Conservation (phyloP, 1,140 invertebrate species). For the Drosophila nannoptera region DNA sequence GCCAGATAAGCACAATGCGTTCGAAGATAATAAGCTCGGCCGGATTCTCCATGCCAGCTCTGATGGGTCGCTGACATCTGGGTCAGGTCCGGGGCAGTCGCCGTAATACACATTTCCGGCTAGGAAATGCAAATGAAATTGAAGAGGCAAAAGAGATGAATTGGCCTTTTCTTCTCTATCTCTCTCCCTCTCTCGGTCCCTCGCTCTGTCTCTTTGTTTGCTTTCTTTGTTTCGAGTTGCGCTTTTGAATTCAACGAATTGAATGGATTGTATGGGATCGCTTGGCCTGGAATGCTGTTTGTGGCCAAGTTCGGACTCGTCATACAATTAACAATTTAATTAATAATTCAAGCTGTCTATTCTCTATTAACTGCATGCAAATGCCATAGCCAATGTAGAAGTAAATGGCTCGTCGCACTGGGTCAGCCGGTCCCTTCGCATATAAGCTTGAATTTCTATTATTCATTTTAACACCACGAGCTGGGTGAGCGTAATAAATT, state of each 20-base stretch:
- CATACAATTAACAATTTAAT: conserved; percentile 62
- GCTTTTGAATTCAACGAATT: conserved; percentile 45
- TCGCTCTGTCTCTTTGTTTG: conserved; percentile 11
- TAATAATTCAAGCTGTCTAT: conserved; percentile 62
- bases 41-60: too few relatives aligned
- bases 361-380: conserved; percentile 41
- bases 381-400: conserved; percentile 29
- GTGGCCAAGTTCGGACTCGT: conserved; percentile 34
- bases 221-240: conserved; percentile 10
- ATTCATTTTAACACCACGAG: too few relatives aligned
- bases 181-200: neutral
- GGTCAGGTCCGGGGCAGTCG: conserved; percentile 20
- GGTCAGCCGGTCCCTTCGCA: conserved; percentile 7
- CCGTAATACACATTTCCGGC: conserved; percentile 30
- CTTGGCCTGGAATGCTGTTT: conserved; percentile 47
- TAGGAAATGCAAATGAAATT: conserved; percentile 28
- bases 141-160: conserved; percentile 16
- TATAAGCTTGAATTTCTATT: neutral
- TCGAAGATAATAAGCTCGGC: conserved; percentile 15
- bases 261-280: conserved; percentile 62
- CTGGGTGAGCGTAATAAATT: too few relatives aligned
- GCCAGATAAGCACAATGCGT: conserved; percentile 1
- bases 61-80: conserved; percentile 2
- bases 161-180: neutral
- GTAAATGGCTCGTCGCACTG: conserved; percentile 11